Evolutionary conservation across 2,113 vertebrate species (phyloP).

Genomic region (Ornithorhynchus anatinus): DNA sequence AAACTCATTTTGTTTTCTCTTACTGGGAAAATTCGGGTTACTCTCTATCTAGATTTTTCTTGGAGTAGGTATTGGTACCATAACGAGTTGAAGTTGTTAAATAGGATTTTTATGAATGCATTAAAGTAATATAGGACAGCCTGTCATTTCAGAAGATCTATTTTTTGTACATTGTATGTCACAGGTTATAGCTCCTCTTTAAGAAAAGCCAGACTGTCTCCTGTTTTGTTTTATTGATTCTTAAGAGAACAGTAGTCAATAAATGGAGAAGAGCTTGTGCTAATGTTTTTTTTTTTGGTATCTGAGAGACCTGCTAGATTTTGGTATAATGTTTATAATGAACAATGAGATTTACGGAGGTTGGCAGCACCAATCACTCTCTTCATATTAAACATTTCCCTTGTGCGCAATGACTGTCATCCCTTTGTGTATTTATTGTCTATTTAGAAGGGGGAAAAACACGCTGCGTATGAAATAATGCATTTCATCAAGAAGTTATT

Average conservation of each 20-base stretch:
- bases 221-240: background rate
- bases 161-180: too few species aligned
- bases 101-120: too few species aligned
- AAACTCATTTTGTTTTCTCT: too few species aligned
- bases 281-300: background rate
- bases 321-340: background rate
- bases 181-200: background rate
- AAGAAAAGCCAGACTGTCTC: background rate
- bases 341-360: constrained; percentile 1
- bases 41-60: too few species aligned
- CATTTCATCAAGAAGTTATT: background rate
- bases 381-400: constrained; percentile 21
- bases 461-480: constrained; percentile 19
- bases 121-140: too few species aligned
- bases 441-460: constrained; percentile 27
- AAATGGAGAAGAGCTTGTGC: background rate
- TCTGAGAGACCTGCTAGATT: background rate
- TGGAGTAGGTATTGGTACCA: too few species aligned
- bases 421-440: constrained; percentile 1
- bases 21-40: too few species aligned
- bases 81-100: too few species aligned
- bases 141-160: too few species aligned
- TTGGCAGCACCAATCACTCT: constrained; percentile 10
- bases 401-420: background rate
- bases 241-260: background rate